phyloP scores from a whole-genome alignment of 2,797 vertebrate genomes.

The Craterocephalus amniculus region DNA sequence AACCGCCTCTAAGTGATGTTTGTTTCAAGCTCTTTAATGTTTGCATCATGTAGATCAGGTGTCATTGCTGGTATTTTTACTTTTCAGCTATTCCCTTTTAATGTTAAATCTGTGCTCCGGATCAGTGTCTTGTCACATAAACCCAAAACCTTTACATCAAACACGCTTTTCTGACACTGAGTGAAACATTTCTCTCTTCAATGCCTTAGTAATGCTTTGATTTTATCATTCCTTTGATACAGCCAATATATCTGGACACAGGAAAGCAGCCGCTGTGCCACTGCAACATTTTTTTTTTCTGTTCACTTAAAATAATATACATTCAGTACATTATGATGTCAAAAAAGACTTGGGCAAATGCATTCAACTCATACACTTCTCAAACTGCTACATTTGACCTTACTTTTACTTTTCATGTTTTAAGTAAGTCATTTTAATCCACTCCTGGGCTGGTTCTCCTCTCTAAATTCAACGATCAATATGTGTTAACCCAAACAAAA shows the following conservation, averaged over 20 bases:
- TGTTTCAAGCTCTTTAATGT: constrained; percentile 3
- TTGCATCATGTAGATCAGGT: neutral
- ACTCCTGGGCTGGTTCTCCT: neutral
- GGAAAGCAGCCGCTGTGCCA: neutral
- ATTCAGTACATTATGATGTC: neutral
- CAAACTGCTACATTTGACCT: neutral
- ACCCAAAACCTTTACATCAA: neutral
- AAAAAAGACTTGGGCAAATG: neutral
- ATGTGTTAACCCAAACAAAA: constrained; percentile 1
- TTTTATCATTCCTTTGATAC: neutral
- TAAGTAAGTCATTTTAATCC: neutral
- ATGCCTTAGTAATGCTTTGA: neutral
- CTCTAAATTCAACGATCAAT: neutral
- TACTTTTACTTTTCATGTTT: neutral
- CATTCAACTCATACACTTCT: neutral
- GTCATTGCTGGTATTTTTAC: neutral
- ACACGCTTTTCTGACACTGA: neutral
- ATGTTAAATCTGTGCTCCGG: neutral
- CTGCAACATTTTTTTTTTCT: neutral
- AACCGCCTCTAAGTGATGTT: neutral
- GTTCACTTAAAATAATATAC: neutral
- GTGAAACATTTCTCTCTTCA: neutral
- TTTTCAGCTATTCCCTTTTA: neutral
- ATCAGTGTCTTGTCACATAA: neutral
- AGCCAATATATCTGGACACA: neutral